Base-by-base conservation (phyloP, 2,113 vertebrate species). In the Lutjanus erythropterus region DNA sequence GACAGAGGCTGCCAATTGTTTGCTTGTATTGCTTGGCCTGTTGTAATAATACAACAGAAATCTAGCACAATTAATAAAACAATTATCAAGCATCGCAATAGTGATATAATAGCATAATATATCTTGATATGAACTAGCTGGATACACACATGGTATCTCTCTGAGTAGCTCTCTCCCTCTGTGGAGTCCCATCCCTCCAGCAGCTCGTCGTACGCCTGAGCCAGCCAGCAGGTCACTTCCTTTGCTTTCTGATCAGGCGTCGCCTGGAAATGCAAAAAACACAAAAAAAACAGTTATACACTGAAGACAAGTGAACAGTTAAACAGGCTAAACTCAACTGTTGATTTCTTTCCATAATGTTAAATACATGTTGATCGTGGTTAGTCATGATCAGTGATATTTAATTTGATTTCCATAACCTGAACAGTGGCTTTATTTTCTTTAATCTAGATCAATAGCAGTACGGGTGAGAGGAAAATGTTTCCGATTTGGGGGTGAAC, bases 221-320 rank as follows among this genome's bases (percentile, higher is more conserved):
- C 65, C 83, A 99, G 87, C 98, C 98, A 99, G 75, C 82, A 91
- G 7, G 94, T 65, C 25, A 97, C 94, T 70, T 97, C 96, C 86
- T 92, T 92, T 1, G 93, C 90, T 90, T 95, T 97, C 44, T 90
- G 91, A 52, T 90, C 91, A 16, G 92, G 46, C 2, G 93, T 94
- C 1, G 58, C 85, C 95, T 96, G 81, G 1, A 12, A 11, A 35
- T n/a, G n/a, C 1, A 11, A 0, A 16, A 9, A 35, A 44, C 9
- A 35, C 25, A 49, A 1, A 19, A 1, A 19, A 1, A 31, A 21
- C 4, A 7, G n/a, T 69, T 58, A 58, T 0, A 9, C 23, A 12
- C 14, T 0, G 42, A 73, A 0, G 25, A 68, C 8, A 2, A 49
- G 1, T 9, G 14, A 33, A 16, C 0, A 12, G 16, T 9, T 27